Evolutionary conservation across 64 coral and sea anemone species (phyloP), one percentile per base, ranked within the genome.

Genomic region (Dendrophyllia cribrosa): DNA sequence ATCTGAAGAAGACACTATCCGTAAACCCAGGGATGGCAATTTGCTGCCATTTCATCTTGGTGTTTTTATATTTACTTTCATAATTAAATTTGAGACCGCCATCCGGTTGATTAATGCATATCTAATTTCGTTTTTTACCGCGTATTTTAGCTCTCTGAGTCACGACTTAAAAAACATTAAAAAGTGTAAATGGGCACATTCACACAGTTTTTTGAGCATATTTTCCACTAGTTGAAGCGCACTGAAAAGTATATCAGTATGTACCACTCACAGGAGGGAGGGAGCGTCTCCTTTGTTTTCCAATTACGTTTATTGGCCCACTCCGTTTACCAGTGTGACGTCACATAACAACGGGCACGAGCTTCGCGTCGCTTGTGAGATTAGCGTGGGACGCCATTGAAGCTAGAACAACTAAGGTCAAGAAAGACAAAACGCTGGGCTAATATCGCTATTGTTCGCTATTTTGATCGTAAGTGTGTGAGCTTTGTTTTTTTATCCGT

Each of bases 141-240:
- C 72, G 13, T 74, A 51, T 15, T 43, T 74, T 43, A 74, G 72
- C 72, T 74, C 72, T 74, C 72, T 74, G 72, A 46, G 72, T 74
- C 72, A 25, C 72, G 72, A 25, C 44, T 8, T 74, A 74, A 74
- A 43, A 74, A 74, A 43, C 72, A 74, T 3, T 46, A 74, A 43
- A 72, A 72, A n/a, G n/a, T n/a, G n/a, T n/a, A n/a, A n/a, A n/a
- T n/a, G n/a, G n/a, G n/a, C n/a, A n/a, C n/a, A n/a, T n/a, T n/a
- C n/a, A n/a, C n/a, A n/a, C n/a, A n/a, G n/a, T n/a, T n/a, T n/a
- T n/a, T n/a, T n/a, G n/a, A n/a, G n/a, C n/a, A n/a, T n/a, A n/a
- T n/a, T n/a, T n/a, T n/a, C n/a, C n/a, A n/a, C n/a, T n/a, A n/a
- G n/a, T n/a, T n/a, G n/a, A n/a, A n/a, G n/a, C n/a, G n/a, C n/a